Evolutionary conservation across 37 sponge, comb jelly and placozoan species (phyloP).

Genomic region (Beroe forskalii): DNA sequence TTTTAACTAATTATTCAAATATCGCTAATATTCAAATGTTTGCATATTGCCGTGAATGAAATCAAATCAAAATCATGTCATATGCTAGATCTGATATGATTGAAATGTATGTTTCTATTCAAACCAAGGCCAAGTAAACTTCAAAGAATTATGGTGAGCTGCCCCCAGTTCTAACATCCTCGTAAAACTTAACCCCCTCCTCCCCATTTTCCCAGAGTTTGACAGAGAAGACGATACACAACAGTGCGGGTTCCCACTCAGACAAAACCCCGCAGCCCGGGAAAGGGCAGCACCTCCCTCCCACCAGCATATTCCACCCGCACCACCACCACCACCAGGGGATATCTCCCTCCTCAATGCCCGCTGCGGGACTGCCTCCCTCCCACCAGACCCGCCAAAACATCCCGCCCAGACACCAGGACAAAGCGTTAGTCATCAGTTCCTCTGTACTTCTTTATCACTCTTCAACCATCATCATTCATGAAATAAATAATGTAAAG

Average conservation of each 20-base stretch:
- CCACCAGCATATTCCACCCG: not conserved
- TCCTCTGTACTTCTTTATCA: no score
- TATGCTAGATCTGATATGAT: not conserved
- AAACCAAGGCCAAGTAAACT: no score
- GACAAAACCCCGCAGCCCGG: not conserved
- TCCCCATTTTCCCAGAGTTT: not conserved
- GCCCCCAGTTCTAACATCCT: no score
- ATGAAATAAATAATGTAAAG: no score
- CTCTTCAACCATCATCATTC: no score
- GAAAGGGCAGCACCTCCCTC: not conserved
- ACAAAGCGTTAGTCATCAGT: not conserved
- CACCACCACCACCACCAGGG: not conserved
- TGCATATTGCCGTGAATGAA: no score
- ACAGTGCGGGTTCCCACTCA: not conserved
- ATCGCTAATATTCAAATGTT: no score
- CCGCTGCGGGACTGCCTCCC: not conserved
- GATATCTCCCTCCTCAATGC: not conserved
- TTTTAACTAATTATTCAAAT: no score
- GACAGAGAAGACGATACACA: not conserved
- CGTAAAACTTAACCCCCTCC: no score
- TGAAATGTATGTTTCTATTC: no score
- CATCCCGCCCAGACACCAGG: constrained; percentile 25
- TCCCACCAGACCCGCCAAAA: not conserved
- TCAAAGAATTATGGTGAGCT: no score
- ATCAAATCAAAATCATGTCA: not conserved